These are phyloP conservation scores for Sebastes kiyomatsui DNA, from an alignment of 2,797 vertebrate species.

Conservation along the genomic window DNA sequence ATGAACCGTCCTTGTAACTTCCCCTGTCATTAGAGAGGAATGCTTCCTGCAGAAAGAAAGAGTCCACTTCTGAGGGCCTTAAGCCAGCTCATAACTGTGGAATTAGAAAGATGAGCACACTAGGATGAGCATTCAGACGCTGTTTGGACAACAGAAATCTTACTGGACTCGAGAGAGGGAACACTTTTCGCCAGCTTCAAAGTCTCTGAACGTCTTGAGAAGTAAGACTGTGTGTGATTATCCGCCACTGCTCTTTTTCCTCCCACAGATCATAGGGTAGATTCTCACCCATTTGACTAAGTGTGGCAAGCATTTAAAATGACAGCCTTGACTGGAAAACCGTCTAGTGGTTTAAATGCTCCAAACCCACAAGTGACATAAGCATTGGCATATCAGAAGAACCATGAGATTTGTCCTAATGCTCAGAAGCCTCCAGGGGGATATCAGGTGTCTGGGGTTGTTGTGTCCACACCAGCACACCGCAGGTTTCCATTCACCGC, in stretches of 20 bases:
- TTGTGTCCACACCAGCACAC: not conserved
- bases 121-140: not conserved
- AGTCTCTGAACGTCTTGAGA: not conserved
- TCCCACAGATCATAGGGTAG: constrained; percentile 21
- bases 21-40: constrained; percentile 75
- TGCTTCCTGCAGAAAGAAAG: constrained; percentile 55
- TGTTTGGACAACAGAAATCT: not conserved
- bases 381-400: not conserved
- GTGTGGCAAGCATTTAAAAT: constrained; percentile 33
- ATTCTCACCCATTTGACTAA: constrained; percentile 5
- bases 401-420: not conserved
- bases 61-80: constrained; percentile 19
- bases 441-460: constrained; percentile 35
- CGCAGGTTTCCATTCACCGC: constrained; percentile 17
- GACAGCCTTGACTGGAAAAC: constrained; percentile 48
- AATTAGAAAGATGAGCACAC: constrained; percentile 35
- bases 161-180: not conserved
- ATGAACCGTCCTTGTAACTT: constrained; percentile 45
- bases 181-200: not conserved
- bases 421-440: not conserved
- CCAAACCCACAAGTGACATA: constrained; percentile 26
- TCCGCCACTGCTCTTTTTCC: constrained; percentile 24
- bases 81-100: constrained; percentile 37
- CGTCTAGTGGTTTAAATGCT: constrained; percentile 8
- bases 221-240: not conserved